A percentile compares a stretch with the other conserved stretches of the same genome.
phyloP scores from a whole-genome alignment of 1,140 invertebrate species.

The Idris sp. region DNA sequence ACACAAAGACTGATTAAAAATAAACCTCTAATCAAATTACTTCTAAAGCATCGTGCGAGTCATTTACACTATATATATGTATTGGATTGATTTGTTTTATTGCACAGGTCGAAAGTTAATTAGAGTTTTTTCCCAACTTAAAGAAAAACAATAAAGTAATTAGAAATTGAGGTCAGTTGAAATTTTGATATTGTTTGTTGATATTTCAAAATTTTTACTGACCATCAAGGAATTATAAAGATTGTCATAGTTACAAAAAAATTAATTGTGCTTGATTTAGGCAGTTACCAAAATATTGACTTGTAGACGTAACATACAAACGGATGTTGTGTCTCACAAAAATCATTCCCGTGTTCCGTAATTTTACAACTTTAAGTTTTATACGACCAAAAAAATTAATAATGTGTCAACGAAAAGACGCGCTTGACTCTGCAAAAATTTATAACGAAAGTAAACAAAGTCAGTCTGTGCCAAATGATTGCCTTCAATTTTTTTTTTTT shows the following conservation, averaged over 20 bases:
- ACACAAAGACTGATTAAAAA: conserved; percentile 52
- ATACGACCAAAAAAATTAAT: conserved; percentile 22
- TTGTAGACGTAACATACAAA: conserved; percentile 15
- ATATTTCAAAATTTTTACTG: too few species aligned
- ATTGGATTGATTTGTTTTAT: conserved; percentile 9
- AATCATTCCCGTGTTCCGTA: conserved; percentile 41
- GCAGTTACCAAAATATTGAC: conserved; percentile 27
- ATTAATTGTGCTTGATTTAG: conserved; percentile 32
- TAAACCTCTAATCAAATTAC: conserved; percentile 50
- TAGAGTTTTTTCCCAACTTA: conserved; percentile 1
- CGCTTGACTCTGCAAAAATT: conserved; percentile 42
- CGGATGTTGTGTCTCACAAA: conserved; percentile 42
- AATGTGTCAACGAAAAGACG: conserved; percentile 25
- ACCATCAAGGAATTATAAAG: too few species aligned
- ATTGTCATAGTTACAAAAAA: neutral
- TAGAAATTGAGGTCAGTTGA: too few species aligned
- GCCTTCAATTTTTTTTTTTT: conserved; percentile 28
- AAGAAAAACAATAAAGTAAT: too few species aligned
- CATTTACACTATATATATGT: conserved; percentile 6
- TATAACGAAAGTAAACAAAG: conserved; percentile 38
- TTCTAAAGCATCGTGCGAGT: conserved; percentile 15
- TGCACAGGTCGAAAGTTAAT: conserved; percentile 46
- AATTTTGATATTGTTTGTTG: too few species aligned
- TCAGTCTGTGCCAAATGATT: conserved; percentile 43
- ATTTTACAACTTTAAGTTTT: conserved; percentile 24